These are phyloP conservation scores for Onthophagus taurus DNA, from an alignment of 1,140 invertebrate species.

Conservation along the genomic window DNA sequence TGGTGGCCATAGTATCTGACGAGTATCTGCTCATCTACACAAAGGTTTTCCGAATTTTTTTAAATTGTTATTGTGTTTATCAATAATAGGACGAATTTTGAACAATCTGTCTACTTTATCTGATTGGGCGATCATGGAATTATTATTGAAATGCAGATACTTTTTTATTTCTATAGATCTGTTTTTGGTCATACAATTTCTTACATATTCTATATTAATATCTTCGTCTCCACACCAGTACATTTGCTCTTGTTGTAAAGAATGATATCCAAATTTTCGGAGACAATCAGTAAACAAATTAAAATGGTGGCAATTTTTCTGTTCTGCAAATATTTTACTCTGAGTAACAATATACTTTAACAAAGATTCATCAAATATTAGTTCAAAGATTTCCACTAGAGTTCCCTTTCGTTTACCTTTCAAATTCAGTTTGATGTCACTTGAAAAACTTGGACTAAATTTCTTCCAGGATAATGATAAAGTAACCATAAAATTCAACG, in stretches of 20 bases:
- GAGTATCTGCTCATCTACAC: no score
- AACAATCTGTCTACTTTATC: background rate
- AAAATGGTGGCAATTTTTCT: constrained; percentile 7
- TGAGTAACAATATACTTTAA: background rate
- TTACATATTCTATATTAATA: background rate
- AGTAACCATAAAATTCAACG: no score
- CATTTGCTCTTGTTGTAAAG: constrained; percentile 3
- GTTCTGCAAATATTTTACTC: constrained; percentile 3
- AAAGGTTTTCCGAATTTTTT: no score
- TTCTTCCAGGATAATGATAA: no score
- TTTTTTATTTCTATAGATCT: constrained; percentile 10
- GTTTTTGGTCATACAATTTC: constrained; percentile 5
- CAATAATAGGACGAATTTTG: constrained; percentile 1
- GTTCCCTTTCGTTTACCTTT: no score
- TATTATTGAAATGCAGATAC: constrained; percentile 6
- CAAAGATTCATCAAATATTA: constrained; percentile 3
- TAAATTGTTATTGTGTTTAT: no score
- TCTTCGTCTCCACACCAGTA: constrained; percentile 5
- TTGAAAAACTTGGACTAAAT: no score
- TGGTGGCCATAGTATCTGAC: no score
- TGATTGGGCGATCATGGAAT: background rate
- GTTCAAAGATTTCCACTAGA: constrained; percentile 7
- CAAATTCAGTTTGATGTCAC: no score
- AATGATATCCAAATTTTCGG: constrained; percentile 8
- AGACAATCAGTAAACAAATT: background rate